phyloP scores from a whole-genome alignment of 2,113 vertebrate genomes.

The Sprattus sprattus region DNA sequence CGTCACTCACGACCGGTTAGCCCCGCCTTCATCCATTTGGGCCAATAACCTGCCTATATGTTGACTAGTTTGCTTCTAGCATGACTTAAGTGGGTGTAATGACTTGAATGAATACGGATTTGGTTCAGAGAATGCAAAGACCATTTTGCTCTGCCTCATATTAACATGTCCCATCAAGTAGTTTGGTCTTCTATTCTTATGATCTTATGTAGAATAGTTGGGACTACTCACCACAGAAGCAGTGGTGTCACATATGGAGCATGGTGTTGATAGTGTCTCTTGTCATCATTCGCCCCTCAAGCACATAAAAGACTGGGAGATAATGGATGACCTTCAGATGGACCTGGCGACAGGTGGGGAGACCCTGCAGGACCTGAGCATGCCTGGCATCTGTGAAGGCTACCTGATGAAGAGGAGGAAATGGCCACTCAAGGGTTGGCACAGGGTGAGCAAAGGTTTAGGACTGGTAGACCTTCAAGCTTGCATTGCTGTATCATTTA shows the following conservation, averaged over 20 bases:
- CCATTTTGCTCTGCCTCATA: slow-evolving; percentile 34
- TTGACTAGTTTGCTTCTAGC: not conserved
- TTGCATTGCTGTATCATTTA: not conserved
- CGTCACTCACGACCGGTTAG: slow-evolving; percentile 74
- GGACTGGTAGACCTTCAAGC: not conserved
- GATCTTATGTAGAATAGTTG: not conserved
- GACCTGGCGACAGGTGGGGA: slow-evolving; percentile 48
- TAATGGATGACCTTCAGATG: slow-evolving; percentile 76
- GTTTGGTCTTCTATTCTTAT: not conserved
- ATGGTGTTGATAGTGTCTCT: not conserved
- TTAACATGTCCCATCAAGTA: slow-evolving; percentile 11
- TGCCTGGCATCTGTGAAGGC: slow-evolving; percentile 80
- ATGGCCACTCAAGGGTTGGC: slow-evolving; percentile 95
- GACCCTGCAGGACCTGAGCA: slow-evolving; percentile 54
- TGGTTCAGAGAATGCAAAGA: slow-evolving; percentile 7
- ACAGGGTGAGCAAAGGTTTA: slow-evolving; percentile 76
- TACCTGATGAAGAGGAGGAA: slow-evolving; percentile 94
- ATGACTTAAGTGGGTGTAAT: not conserved
- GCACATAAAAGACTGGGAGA: slow-evolving; percentile 80
- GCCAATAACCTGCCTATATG: not conserved
- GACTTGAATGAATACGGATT: not conserved
- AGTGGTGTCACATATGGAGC: not conserved
- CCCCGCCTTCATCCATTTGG: not conserved
- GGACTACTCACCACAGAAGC: not conserved
- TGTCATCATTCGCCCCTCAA: slow-evolving; percentile 19